phyloP scores from a whole-genome alignment of 2,113 vertebrate genomes.

The Benitochromis conjunctus region DNA sequence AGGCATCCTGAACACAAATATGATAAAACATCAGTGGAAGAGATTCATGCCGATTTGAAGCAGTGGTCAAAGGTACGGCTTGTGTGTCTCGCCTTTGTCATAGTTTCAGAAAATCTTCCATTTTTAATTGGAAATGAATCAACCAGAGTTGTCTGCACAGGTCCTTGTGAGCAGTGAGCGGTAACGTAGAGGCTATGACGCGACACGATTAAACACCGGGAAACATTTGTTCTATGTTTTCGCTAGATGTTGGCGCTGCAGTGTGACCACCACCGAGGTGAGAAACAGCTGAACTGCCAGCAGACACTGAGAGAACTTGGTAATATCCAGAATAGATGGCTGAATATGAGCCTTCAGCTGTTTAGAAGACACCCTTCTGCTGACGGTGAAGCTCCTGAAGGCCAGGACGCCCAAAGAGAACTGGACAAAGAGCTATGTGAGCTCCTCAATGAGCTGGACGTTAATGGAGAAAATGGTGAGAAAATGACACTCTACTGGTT shows the following conservation, averaged over 20 bases:
- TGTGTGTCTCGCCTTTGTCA: not conserved
- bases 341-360: constrained; percentile 64
- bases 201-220: not conserved
- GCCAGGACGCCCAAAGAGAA: constrained; percentile 56
- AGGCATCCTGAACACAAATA: constrained; percentile 30
- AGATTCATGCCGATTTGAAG: constrained; percentile 54
- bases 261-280: constrained; percentile 67
- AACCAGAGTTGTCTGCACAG: not conserved
- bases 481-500: not conserved
- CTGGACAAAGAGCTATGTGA: constrained; percentile 38
- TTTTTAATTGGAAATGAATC: not conserved
- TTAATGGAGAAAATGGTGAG: constrained; percentile 77
- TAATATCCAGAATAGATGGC: constrained; percentile 72
- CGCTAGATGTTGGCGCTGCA: constrained; percentile 68
- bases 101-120: not conserved
- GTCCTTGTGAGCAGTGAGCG: not conserved
- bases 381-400: constrained; percentile 41
- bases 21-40: constrained; percentile 37
- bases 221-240: not conserved
- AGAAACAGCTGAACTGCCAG: constrained; percentile 58
- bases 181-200: not conserved
- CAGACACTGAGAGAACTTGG: constrained; percentile 67
- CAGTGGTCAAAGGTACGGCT: constrained; percentile 66
- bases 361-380: constrained; percentile 71
- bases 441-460: constrained; percentile 65